phyloP scores from a whole-genome alignment of 2,888 invertebrate species.

The Spicauda simplicius region DNA sequence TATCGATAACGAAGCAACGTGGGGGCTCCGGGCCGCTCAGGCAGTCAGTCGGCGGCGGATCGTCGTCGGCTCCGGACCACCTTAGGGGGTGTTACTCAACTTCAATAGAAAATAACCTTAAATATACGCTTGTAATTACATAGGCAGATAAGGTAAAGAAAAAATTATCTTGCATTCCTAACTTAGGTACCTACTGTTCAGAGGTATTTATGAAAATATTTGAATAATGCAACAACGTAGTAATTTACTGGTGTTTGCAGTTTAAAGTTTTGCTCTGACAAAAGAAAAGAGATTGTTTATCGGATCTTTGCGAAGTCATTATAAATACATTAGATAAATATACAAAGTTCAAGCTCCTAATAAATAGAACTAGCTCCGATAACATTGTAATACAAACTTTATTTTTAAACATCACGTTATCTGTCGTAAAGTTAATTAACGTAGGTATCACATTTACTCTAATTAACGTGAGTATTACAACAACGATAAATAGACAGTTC shows the following conservation, averaged over 20 bases:
- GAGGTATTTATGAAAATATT: not conserved
- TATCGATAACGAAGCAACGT: slow-evolving; percentile 72
- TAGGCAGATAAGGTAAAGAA: slow-evolving; percentile 11
- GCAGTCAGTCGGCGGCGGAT: slow-evolving; percentile 74
- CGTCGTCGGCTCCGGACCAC: slow-evolving; percentile 71
- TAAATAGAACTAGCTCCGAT: slow-evolving; percentile 15
- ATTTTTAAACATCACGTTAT: slow-evolving; percentile 43
- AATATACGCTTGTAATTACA: slow-evolving; percentile 1
- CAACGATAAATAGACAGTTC: slow-evolving; percentile 52
- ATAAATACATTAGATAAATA: not conserved
- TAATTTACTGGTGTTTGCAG: no score
- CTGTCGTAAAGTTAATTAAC: slow-evolving; percentile 49
- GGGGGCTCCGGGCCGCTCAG: slow-evolving; percentile 56
- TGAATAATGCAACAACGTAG: no score
- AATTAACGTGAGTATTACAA: slow-evolving; percentile 61
- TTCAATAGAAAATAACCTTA: slow-evolving; percentile 26
- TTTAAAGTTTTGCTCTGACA: no score
- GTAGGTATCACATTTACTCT: slow-evolving; percentile 51
- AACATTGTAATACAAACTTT: slow-evolving; percentile 42
- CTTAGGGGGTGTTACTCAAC: slow-evolving; percentile 45
- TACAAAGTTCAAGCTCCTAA: slow-evolving; percentile 4
- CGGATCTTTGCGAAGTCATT: not conserved
- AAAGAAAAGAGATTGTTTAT: not conserved
- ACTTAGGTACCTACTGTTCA: not conserved
- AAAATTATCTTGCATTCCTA: not conserved